Base-by-base conservation (phyloP, 1,140 invertebrate genomes). In the Bombus waltoni region DNA sequence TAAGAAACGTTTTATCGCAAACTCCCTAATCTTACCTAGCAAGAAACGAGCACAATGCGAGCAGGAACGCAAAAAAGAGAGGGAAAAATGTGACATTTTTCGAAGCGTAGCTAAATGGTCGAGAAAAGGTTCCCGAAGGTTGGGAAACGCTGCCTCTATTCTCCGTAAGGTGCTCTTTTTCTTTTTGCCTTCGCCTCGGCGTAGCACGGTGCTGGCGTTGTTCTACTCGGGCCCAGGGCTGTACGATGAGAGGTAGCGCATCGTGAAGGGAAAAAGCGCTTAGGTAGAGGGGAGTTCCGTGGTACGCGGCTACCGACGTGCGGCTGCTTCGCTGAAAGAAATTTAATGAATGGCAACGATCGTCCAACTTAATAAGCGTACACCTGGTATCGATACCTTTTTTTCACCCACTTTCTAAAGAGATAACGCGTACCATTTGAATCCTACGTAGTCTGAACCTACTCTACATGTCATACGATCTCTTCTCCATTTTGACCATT, bases 331-430 rank as follows among this genome's bases (percentile, higher is more conserved):
- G 65, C 57, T 72, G 85, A 87, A 88, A 88, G 87, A 92, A 92
- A 91, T 89, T 90, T 93, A 94, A 94, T 92, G 92, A 94, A 94
- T 94, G 92, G 88, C 88, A 88, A 87, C 88, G 82, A 92, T 88
- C 81, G 66, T 89, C 87, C 79, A 73, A 81, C 88, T 87, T 88
- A 90, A 90, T 93, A 92, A 93, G 35, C 65, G 42, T 75, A 72
- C 47, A 81, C 57, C 72, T 88, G 68, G 53, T 42, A 83, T 35
- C 75, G 71, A 59, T 59, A 28, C 53, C 40, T 62, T 38, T 53
- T 53, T 11, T 53, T 53, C 25, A 47, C 22, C 10, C 73, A 13
- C 4, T 47, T 13, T 18, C 3, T 3, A 53, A 28, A 10, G n/a
- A 5, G 35, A 53, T 25, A 74, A 10, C n/a, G 15, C 28, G 13